phyloP scores from a whole-genome alignment of 2,113 vertebrate genomes.

The Athene cunicularia region DNA sequence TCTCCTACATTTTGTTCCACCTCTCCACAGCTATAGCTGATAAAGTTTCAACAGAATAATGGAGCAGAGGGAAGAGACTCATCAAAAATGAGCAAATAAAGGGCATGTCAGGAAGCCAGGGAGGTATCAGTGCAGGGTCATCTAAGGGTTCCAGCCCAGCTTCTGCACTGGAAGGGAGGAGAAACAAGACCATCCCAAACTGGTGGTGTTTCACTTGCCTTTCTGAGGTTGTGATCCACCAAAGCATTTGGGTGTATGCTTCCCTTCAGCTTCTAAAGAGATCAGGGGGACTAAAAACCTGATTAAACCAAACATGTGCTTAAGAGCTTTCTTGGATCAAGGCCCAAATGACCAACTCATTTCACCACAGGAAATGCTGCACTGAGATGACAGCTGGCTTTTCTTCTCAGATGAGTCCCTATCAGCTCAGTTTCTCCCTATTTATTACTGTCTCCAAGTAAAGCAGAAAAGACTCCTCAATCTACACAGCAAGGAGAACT shows the following conservation, averaged over 20 bases:
- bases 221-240: background rate
- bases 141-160: background rate
- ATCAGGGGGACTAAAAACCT: background rate
- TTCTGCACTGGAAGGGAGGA: background rate
- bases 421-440: background rate
- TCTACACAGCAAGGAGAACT: background rate
- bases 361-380: background rate
- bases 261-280: background rate
- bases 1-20: background rate
- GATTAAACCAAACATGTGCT: conserved; percentile 7
- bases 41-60: background rate
- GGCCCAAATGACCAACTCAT: background rate
- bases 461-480: background rate
- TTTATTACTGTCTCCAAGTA: background rate
- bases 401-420: background rate
- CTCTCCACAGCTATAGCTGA: background rate
- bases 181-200: background rate
- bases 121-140: background rate
- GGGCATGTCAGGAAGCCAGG: background rate
- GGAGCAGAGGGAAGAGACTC: background rate
- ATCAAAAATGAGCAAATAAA: background rate
- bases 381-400: background rate
- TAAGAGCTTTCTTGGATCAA: conserved; percentile 42
- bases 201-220: background rate
- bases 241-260: background rate